phyloP scores from a whole-genome alignment of 1,140 invertebrate species.

The Drosophila simulans region DNA sequence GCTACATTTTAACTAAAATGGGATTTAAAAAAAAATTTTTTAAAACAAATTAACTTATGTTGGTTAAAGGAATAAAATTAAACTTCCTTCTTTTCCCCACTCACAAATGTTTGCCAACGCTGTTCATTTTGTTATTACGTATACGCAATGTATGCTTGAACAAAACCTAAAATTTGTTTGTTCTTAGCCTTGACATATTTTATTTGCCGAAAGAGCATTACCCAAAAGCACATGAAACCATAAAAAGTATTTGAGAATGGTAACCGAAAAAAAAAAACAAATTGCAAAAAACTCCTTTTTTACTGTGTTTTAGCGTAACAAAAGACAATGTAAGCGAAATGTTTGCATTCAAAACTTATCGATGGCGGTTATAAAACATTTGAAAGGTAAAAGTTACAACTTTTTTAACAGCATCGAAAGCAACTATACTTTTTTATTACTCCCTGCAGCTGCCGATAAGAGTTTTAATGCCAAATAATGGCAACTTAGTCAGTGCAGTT shows the following conservation, averaged over 20 bases:
- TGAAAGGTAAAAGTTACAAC: conserved; percentile 6
- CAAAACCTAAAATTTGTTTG: conserved; percentile 32
- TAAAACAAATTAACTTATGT: too few relatives aligned
- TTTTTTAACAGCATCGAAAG: not conserved
- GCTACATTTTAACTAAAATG: not conserved
- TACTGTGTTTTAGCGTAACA: conserved; percentile 12
- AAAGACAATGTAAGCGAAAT: conserved; percentile 13
- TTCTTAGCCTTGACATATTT: conserved; percentile 25
- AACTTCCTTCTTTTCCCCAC: too few relatives aligned
- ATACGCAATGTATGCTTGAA: conserved; percentile 46
- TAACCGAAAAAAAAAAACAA: conserved; percentile 22
- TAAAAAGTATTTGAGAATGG: not conserved
- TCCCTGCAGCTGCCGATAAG: conserved; percentile 22
- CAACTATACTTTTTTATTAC: not conserved
- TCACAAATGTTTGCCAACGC: conserved; percentile 31
- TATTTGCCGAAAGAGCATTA: conserved; percentile 19
- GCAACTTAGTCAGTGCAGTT: conserved; percentile 58
- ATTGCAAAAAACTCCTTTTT: conserved; percentile 47
- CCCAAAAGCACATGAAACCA: conserved; percentile 8
- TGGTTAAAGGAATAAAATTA: too few relatives aligned
- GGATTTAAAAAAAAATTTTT: too few relatives aligned
- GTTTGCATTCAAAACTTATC: conserved; percentile 16
- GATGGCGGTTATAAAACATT: conserved; percentile 39
- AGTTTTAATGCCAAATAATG: conserved; percentile 50
- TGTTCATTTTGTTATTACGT: conserved; percentile 57